phyloP scores from a whole-genome alignment of 2,888 invertebrate species.

The Amphipyra tragopoginis region DNA sequence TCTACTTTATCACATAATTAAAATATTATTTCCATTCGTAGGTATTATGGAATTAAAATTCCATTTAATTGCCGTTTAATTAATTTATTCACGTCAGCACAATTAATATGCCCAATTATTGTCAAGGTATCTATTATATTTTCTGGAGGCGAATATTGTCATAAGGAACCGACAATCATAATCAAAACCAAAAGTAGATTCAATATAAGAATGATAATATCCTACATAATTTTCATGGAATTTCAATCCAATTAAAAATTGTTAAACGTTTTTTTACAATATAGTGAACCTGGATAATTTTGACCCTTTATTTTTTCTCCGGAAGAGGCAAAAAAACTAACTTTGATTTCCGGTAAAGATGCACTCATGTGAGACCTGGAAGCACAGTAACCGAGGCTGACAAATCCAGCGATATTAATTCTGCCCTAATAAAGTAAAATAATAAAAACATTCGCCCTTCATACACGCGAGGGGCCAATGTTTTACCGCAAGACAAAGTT shows the following conservation, averaged over 20 bases:
- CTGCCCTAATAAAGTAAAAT: conserved; percentile 2
- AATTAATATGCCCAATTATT: conserved; percentile 18
- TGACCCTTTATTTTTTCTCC: conserved; percentile 1
- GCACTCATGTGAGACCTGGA: neutral
- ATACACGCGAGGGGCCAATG: conserved; percentile 19
- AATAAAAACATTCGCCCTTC: conserved; percentile 9
- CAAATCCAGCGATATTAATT: conserved; percentile 4
- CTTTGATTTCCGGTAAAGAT: neutral
- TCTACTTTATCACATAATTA: conserved; percentile 16
- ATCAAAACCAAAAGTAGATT: neutral
- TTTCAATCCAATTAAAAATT: no score
- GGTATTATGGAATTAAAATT: conserved; percentile 13
- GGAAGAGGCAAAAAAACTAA: neutral
- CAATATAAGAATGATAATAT: neutral
- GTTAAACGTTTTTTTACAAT: no score
- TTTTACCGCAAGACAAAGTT: conserved; percentile 28
- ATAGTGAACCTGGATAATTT: neutral
- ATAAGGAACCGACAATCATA: neutral
- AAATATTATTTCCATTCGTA: conserved; percentile 8
- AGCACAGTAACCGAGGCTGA: neutral
- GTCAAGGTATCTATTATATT: neutral
- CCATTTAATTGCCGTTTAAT: conserved; percentile 20
- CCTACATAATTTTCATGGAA: neutral
- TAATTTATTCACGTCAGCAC: conserved; percentile 10
- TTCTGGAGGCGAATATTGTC: neutral